Conservation (phyloP, 2,797 vertebrate genomes). For the Nyctalus aviator region DNA sequence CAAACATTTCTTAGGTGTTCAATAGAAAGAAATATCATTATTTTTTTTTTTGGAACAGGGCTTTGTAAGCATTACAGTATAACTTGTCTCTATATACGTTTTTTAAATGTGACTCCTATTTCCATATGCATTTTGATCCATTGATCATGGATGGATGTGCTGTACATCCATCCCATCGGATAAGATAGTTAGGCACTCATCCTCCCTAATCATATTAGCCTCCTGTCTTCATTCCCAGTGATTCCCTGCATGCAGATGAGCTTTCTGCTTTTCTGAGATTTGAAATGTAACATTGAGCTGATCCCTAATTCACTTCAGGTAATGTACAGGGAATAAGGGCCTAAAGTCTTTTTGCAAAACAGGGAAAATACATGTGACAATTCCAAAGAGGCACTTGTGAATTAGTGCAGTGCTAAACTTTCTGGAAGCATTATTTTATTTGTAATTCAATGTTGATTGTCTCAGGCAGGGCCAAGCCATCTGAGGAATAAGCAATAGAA, state of each 20-base stretch:
- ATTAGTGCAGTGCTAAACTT: no score
- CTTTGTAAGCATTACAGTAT: background rate
- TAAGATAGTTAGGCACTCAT: fast-evolving
- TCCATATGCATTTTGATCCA: background rate
- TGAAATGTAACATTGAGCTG: background rate
- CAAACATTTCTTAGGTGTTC: background rate
- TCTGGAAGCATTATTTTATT: no score
- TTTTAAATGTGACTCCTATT: background rate
- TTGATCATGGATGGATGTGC: fast-evolving
- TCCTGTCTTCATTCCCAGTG: fast-evolving
- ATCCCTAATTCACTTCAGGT: no score
- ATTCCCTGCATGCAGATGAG: fast-evolving
- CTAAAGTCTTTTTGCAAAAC: background rate
- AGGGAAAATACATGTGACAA: background rate
- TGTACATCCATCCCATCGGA: fast-evolving
- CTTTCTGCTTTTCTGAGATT: background rate
- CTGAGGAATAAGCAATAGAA: background rate
- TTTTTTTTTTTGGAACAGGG: background rate
- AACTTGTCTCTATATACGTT: background rate
- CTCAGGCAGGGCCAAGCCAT: background rate
- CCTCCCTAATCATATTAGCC: background rate
- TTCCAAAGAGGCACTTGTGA: background rate
- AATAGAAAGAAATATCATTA: background rate
- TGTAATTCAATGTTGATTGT: background rate
- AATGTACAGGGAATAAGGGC: fast-evolving